Percentiles rank a stretch among this genome's conserved stretches.
phyloP scores from a whole-genome alignment of 2,113 vertebrate species.

The Fulmarus glacialis region DNA sequence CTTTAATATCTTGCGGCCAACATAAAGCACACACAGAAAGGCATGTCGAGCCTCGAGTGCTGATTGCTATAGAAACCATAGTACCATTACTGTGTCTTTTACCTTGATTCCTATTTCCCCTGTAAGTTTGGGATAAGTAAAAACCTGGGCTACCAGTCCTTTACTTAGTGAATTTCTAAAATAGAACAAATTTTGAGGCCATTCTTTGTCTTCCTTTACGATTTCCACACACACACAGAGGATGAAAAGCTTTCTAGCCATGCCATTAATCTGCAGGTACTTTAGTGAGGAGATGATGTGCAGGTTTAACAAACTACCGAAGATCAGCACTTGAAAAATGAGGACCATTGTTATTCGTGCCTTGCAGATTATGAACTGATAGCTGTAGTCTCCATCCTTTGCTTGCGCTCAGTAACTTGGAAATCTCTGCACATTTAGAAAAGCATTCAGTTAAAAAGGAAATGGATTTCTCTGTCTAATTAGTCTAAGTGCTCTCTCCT shows the following conservation, averaged over 20 bases:
- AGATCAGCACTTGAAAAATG: conserved; percentile 58
- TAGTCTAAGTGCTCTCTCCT: conserved; percentile 60
- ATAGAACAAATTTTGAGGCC: neutral
- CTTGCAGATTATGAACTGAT: conserved; percentile 59
- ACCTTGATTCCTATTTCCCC: neutral
- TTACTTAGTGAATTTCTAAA: neutral
- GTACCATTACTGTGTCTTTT: neutral
- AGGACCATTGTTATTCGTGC: conserved; percentile 53
- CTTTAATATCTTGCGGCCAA: neutral
- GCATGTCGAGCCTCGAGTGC: neutral
- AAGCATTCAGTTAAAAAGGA: conserved; percentile 40
- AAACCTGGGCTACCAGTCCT: neutral
- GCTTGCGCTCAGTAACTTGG: conserved; percentile 10
- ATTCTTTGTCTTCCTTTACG: neutral
- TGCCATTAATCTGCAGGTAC: conserved; percentile 52
- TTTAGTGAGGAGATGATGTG: conserved; percentile 29
- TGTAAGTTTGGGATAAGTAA: neutral
- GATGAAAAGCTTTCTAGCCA: conserved; percentile 24
- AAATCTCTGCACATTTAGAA: conserved; percentile 54
- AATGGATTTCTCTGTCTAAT: conserved; percentile 65
- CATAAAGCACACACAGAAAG: neutral
- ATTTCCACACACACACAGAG: neutral
- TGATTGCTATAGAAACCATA: neutral
- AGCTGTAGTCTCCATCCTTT: conserved; percentile 26
- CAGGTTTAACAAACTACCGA: conserved; percentile 39